These are phyloP conservation scores for Pempheris klunzingeri DNA, from an alignment of 2,797 vertebrate species.

Conservation along the genomic window DNA sequence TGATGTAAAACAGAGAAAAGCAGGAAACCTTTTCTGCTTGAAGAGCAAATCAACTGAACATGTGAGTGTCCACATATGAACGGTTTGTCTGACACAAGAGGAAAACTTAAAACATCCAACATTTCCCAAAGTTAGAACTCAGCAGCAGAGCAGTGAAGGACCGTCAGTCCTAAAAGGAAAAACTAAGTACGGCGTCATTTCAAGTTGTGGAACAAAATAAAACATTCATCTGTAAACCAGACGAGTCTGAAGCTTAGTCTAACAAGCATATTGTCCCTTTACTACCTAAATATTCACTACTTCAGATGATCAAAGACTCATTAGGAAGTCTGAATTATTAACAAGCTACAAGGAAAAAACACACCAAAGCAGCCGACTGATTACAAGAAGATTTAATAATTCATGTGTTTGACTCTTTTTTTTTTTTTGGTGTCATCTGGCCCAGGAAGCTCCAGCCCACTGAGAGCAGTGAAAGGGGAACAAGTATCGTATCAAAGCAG, in stretches of 20 bases:
- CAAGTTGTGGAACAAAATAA: not conserved
- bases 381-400: conserved; percentile 32
- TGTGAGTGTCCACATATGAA: not conserved
- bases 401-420: not conserved
- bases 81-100: not conserved
- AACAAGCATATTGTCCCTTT: not conserved
- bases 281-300: not conserved
- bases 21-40: too few species aligned
- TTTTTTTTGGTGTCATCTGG: not conserved
- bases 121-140: not conserved
- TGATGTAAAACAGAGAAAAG: too few species aligned
- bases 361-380: conserved; percentile 10
- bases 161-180: not conserved
- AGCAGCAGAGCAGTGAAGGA: conserved; percentile 6
- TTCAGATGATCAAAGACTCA: conserved; percentile 1
- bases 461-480: not conserved
- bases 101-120: not conserved
- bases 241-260: not conserved
- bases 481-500: not conserved
- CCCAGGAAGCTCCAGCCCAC: conserved; percentile 4
- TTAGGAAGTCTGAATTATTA: conserved; percentile 40
- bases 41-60: too few species aligned
- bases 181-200: not conserved
- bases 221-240: fast-evolving
- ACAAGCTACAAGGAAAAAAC: conserved; percentile 13